Evolutionary conservation across 2,797 vertebrate species (phyloP), one percentile per base, ranked within the genome.

Genomic region (Crypturellus tataupa): DNA sequence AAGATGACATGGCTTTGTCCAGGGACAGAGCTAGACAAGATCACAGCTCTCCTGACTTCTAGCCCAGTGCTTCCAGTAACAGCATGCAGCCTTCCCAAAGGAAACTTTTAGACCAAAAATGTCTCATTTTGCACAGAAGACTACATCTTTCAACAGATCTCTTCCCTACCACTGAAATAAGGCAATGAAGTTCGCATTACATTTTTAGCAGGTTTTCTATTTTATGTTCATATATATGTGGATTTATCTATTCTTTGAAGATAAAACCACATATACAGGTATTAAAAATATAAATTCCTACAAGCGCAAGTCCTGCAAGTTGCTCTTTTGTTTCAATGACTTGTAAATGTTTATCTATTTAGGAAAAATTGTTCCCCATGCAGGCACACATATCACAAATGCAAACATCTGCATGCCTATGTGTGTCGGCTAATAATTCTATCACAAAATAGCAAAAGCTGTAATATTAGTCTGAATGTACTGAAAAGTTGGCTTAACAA

Each of bases 331-430:
- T 13, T 16, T 49, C 71, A 72, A 39, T 25, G 31, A 49, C 35
- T 31, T 31, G 25, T 10, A 59, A 3, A 12, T 31, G 59, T 47
- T 46, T 42, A 59, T 20, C 39, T 35, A 10, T 31, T 69, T 35
- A 2, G 1, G 29, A 63, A 29, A 89, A 89, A 69, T 4, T 85
- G n/a, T 39, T 67, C 37, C 58, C 63, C 13, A 37, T 16, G 11
- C n/a, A 84, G 55, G 10, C 10, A 63, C 17, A 23, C n/a, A 68
- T 12, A 76, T 25, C 25, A 59, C 13, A 77, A 23, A 29, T 16
- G 25, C 5, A 46, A 12, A 42, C 2, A 19, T 49, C 44, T 53
- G 20, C 0, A 1, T 5, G 8, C 9, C 10, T 21, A 8, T 7
- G 5, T 47, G 23, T 8, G 58, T 35, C 69, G n/a, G 58, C 49